Conservation (phyloP, 2,797 vertebrate genomes). For the Onychomys arenicola region DNA sequence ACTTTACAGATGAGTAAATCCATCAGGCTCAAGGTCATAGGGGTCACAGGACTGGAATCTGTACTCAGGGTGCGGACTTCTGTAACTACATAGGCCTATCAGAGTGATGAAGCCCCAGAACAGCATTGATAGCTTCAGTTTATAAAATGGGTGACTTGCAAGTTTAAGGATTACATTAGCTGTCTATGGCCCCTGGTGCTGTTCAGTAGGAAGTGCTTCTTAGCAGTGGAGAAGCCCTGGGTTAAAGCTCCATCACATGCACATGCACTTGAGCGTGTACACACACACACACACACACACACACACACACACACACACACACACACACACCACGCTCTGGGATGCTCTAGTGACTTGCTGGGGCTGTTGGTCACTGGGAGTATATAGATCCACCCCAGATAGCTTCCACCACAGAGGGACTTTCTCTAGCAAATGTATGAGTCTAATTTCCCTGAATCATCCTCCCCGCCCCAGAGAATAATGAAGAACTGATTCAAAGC, state of each 20-base stretch:
- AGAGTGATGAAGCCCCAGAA: not conserved
- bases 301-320: not conserved
- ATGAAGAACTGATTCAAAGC: not conserved
- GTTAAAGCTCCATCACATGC: not conserved
- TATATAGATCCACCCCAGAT: not conserved
- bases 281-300: too few relatives aligned
- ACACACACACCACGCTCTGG: not conserved
- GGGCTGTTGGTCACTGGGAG: not conserved
- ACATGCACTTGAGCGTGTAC: rapidly evolving
- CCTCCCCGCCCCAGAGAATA: not conserved
- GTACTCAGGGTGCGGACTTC: not conserved
- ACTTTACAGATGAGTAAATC: not conserved
- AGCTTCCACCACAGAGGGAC: not conserved
- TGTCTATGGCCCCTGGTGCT: not conserved
- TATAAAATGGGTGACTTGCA: not conserved
- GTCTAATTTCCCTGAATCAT: not conserved
- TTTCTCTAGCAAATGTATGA: not conserved
- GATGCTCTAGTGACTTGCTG: not conserved
- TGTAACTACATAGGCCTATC: not conserved
- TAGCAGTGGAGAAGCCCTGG: not conserved
- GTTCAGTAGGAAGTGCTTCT: not conserved
- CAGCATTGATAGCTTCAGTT: not conserved
- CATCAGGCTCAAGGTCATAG: not conserved
- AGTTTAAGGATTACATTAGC: not conserved
- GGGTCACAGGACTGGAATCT: not conserved